Conservation (phyloP, 2,113 vertebrate genomes). For the Burhinus bistriatus region DNA sequence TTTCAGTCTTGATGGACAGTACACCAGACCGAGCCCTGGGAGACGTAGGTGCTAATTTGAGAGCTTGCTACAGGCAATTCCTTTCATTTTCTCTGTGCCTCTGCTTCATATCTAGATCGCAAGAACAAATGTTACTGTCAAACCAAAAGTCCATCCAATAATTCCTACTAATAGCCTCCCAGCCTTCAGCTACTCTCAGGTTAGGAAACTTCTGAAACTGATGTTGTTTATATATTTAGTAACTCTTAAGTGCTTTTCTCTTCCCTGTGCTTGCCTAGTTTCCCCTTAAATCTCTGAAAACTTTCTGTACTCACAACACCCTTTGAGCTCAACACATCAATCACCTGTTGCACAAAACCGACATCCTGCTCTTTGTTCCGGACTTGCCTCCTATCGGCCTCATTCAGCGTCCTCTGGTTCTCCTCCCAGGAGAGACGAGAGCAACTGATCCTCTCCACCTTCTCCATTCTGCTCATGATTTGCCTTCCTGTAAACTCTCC, state of each 20-base stretch:
- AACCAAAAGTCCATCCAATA: constrained; percentile 37
- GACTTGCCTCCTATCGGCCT: neutral
- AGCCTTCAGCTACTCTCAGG: constrained; percentile 39
- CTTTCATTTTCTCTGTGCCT: constrained; percentile 24
- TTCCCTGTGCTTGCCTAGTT: neutral
- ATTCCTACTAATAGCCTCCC: constrained; percentile 47
- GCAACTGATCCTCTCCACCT: neutral
- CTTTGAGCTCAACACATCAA: neutral
- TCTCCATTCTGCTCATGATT: neutral
- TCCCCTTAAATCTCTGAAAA: neutral
- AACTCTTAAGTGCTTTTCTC: neutral
- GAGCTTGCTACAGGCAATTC: constrained; percentile 29
- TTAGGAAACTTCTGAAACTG: neutral
- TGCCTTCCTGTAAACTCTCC: neutral
- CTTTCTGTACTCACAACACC: neutral
- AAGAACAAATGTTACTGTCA: constrained; percentile 59
- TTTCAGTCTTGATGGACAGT: neutral
- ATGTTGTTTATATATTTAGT: constrained; percentile 43
- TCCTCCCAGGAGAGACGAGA: neutral
- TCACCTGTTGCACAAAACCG: neutral
- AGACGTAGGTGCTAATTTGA: constrained; percentile 29
- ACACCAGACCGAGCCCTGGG: neutral
- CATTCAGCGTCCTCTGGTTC: neutral
- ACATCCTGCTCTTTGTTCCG: neutral
- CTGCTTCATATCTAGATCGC: neutral